A percentile compares a stretch with the other conserved stretches of the same genome.
Evolutionary conservation across 2,113 vertebrate genomes (phyloP).

Genomic region (Corythornis vintsioides): DNA sequence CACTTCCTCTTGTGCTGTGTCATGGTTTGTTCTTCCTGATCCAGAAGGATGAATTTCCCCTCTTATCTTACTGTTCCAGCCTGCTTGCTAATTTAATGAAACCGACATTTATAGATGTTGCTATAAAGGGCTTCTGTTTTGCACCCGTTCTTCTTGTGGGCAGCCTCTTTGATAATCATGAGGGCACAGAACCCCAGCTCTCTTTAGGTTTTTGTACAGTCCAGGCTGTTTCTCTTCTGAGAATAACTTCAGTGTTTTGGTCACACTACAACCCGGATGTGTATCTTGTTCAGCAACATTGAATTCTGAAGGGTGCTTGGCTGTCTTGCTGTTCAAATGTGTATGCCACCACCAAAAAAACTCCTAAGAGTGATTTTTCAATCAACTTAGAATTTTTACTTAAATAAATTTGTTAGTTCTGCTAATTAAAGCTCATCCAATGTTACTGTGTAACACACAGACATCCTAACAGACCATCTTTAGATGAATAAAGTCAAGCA

Average conservation of each 20-base stretch:
- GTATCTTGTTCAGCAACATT: not conserved
- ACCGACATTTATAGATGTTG: conserved; percentile 32
- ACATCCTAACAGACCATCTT: not conserved
- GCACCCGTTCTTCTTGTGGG: conserved; percentile 32
- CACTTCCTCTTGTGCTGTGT: conserved; percentile 41
- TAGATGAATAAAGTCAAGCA: not conserved
- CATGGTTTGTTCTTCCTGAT: conserved; percentile 26
- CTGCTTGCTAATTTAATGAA: conserved; percentile 45
- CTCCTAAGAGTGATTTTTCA: not conserved
- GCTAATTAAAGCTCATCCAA: not conserved
- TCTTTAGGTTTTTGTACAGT: conserved; percentile 23
- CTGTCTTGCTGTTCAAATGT: not conserved
- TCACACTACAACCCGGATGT: not conserved
- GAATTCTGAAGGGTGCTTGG: not conserved
- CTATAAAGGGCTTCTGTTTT: conserved; percentile 58
- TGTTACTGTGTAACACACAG: not conserved
- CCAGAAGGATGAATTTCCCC: conserved; percentile 22
- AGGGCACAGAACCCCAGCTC: not conserved
- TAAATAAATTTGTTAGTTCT: not conserved
- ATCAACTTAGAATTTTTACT: not conserved
- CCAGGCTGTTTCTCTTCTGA: not conserved
- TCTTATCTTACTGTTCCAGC: conserved; percentile 55
- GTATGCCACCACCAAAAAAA: not conserved
- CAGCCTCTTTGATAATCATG: conserved; percentile 41
- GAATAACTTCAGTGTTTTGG: not conserved